Evolutionary conservation across 2,113 vertebrate species (phyloP).

Genomic region (Kryptolebias marmoratus): DNA sequence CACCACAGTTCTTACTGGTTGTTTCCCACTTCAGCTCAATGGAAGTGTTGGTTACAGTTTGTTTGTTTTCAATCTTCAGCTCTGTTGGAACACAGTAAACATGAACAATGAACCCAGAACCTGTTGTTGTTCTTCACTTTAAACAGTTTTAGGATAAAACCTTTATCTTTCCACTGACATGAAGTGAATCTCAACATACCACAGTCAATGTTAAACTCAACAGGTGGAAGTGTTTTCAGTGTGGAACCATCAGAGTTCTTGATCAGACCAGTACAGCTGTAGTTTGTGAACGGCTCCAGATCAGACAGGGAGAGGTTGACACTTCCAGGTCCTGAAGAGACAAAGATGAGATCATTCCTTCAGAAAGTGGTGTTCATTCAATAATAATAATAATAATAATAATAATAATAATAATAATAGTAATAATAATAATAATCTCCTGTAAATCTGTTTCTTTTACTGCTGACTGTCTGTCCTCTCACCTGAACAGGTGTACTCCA

Average conservation of each 20-base stretch:
- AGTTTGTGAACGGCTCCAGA: slow-evolving; percentile 47
- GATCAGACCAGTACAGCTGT: slow-evolving; percentile 37
- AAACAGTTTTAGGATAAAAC: neutral
- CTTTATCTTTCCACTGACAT: neutral
- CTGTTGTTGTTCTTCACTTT: neutral
- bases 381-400: too few species aligned
- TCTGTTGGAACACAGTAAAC: slow-evolving; percentile 47
- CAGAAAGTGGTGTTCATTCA: too few species aligned
- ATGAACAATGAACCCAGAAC: neutral
- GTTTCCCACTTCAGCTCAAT: neutral
- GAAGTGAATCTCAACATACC: slow-evolving; percentile 42
- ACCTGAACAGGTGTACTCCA: neutral
- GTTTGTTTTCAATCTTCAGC: fast-evolving
- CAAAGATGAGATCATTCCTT: neutral
- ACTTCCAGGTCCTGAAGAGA: neutral
- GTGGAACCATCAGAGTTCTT: fast-evolving
- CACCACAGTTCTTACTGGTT: neutral
- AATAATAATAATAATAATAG: too few species aligned
- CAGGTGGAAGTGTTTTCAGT: fast-evolving
- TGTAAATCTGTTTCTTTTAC: too few species aligned
- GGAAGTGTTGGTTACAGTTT: fast-evolving
- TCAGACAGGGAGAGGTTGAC: fast-evolving
- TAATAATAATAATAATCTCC: too few species aligned
- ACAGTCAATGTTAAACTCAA: neutral
- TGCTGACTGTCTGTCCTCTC: neutral